phyloP scores from a whole-genome alignment of 2,888 invertebrate species.

The Monoplex corrugatus region DNA sequence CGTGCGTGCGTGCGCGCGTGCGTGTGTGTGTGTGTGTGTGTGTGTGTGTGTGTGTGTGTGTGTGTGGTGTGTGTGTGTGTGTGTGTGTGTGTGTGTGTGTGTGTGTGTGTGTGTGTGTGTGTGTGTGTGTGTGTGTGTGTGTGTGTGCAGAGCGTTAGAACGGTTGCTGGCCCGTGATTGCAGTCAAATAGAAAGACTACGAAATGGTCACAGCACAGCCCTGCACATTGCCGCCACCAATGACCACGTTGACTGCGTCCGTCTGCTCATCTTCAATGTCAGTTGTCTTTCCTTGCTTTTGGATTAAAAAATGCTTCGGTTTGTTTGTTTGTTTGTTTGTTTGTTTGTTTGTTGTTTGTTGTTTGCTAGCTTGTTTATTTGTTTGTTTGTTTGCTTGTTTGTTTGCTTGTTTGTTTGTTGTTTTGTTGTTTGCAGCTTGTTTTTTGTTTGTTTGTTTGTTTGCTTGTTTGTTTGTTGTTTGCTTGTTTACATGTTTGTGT shows the following conservation, averaged over 20 bases:
- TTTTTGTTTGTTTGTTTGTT: not conserved
- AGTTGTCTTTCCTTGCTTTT: not conserved
- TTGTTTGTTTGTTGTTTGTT: not conserved
- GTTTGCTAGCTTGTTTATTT: not conserved
- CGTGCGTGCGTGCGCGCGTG: not conserved
- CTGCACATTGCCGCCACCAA: conserved; percentile 16
- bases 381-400: not conserved
- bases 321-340: not conserved
- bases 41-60: conserved; percentile 28
- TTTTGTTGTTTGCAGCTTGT: not conserved
- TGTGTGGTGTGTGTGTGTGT: not conserved
- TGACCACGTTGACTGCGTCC: conserved; percentile 28
- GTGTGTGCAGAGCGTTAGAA: not conserved
- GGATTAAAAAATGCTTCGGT: not conserved
- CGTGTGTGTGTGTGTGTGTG: not conserved
- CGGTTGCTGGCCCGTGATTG: conserved; percentile 28
- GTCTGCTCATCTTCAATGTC: conserved; percentile 31
- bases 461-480: not conserved
- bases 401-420: not conserved
- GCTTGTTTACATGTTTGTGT: too few species aligned
- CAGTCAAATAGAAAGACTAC: not conserved
- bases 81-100: conserved; percentile 16
- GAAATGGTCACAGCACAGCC: not conserved
- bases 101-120: not conserved
- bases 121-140: not conserved